A percentile compares a stretch with the other conserved stretches of the same genome.
These are phyloP conservation scores for Ctenicera cuprea DNA, from an alignment of 2,888 invertebrate genomes.

Conservation along the genomic window DNA sequence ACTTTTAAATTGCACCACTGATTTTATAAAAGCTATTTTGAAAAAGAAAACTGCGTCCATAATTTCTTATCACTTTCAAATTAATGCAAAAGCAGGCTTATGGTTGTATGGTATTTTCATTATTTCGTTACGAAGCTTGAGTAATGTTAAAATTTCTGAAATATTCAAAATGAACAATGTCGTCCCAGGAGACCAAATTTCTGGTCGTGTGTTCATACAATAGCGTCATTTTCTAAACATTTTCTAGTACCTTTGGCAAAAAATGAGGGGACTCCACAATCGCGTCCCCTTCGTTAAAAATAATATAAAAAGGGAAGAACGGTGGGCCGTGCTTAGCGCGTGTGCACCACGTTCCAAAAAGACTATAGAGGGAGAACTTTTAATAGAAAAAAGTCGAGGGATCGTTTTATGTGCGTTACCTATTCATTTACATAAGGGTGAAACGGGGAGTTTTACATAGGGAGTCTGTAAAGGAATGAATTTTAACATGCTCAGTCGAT, in stretches of 20 bases:
- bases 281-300: conserved; percentile 58
- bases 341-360: conserved; percentile 59
- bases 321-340: conserved; percentile 59
- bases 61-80: no score
- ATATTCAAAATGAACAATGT: conserved; percentile 19
- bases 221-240: conserved; percentile 58
- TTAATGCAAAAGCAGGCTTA: no score
- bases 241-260: conserved; percentile 54
- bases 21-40: no score
- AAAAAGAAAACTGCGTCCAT: no score
- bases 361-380: conserved; percentile 52
- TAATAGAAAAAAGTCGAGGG: conserved; percentile 55
- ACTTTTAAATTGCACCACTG: no score
- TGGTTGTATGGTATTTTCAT: no score
- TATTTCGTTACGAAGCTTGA: no score
- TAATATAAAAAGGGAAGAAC: conserved; percentile 60
- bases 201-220: conserved; percentile 51
- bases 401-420: conserved; percentile 56
- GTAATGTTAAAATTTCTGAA: conserved; percentile 6
- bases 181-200: neutral
- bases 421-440: conserved; percentile 55
- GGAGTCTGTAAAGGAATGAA: conserved; percentile 39
- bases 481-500: neutral
- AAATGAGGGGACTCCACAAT: conserved; percentile 54
- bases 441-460: conserved; percentile 44